A percentile compares a stretch with the other conserved stretches of the same genome.
Evolutionary conservation across 2,113 vertebrate species (phyloP).

Genomic region (Labeo rohita): DNA sequence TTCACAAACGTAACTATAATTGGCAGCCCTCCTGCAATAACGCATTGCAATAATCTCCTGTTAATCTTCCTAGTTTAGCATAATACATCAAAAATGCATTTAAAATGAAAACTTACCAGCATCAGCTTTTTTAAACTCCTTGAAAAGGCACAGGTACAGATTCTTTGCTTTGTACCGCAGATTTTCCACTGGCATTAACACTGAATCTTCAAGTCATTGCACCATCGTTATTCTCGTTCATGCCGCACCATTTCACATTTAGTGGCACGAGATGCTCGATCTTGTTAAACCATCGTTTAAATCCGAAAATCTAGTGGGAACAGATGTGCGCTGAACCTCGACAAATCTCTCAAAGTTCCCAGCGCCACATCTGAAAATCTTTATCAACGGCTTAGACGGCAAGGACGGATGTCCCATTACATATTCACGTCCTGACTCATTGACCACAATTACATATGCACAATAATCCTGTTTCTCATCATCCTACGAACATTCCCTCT

Average conservation of each 20-base stretch:
- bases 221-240: constrained; percentile 1
- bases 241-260: constrained; percentile 6
- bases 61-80: neutral
- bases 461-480: constrained; percentile 33
- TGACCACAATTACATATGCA: constrained; percentile 25
- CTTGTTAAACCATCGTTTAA: constrained; percentile 30
- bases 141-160: neutral
- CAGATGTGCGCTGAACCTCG: constrained; percentile 14
- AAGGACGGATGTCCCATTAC: constrained; percentile 1
- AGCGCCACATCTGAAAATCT: neutral
- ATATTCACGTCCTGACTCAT: constrained; percentile 29
- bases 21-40: neutral
- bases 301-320: constrained; percentile 20
- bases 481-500: neutral
- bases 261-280: constrained; percentile 14
- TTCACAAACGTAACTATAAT: neutral
- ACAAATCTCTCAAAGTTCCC: constrained; percentile 4
- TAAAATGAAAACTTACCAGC: neutral
- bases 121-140: neutral
- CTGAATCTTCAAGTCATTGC: neutral
- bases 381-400: neutral
- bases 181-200: neutral
- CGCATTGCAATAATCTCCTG: neutral
- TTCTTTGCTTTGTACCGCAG: neutral
- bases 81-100: neutral